Percentiles rank a stretch among this genome's conserved stretches.
phyloP scores from a whole-genome alignment of 2,888 invertebrate species.

The Helleia helle region DNA sequence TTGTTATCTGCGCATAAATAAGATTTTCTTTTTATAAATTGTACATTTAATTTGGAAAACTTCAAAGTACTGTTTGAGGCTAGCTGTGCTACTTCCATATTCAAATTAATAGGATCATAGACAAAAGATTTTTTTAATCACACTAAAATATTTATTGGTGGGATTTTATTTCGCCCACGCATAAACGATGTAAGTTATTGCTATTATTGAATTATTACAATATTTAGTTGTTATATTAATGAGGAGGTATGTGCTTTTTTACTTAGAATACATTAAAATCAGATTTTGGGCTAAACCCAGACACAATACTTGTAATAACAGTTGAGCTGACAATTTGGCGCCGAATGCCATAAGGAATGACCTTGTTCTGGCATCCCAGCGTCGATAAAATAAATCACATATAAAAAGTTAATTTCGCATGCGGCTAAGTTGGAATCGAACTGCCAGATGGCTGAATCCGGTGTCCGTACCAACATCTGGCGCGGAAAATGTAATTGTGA shows the following conservation, averaged over 20 bases:
- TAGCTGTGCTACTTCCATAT: too few species aligned
- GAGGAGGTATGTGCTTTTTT: constrained; percentile 23
- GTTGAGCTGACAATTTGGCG: constrained; percentile 23
- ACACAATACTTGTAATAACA: neutral
- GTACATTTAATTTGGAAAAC: too few species aligned
- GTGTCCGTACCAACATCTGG: constrained; percentile 30
- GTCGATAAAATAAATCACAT: constrained; percentile 44
- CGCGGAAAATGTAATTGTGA: constrained; percentile 24
- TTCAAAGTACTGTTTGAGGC: too few species aligned
- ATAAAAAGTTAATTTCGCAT: constrained; percentile 46
- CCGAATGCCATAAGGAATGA: constrained; percentile 29
- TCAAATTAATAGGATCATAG: too few species aligned
- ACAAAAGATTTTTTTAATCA: too few species aligned
- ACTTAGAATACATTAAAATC: constrained; percentile 21
- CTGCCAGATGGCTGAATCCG: constrained; percentile 36
- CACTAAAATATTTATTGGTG: too few species aligned
- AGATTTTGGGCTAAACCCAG: constrained; percentile 1
- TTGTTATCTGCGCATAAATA: too few species aligned
- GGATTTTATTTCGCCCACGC: too few species aligned
- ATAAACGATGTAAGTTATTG: too few species aligned
- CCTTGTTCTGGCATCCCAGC: constrained; percentile 42
- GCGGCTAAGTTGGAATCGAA: constrained; percentile 28
- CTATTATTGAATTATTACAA: too few species aligned
- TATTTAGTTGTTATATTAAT: too few species aligned
- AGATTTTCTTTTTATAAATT: too few species aligned